Evolutionary conservation across 2,797 vertebrate genomes (phyloP).

Genomic region (Lepilemur ruficaudatus): DNA sequence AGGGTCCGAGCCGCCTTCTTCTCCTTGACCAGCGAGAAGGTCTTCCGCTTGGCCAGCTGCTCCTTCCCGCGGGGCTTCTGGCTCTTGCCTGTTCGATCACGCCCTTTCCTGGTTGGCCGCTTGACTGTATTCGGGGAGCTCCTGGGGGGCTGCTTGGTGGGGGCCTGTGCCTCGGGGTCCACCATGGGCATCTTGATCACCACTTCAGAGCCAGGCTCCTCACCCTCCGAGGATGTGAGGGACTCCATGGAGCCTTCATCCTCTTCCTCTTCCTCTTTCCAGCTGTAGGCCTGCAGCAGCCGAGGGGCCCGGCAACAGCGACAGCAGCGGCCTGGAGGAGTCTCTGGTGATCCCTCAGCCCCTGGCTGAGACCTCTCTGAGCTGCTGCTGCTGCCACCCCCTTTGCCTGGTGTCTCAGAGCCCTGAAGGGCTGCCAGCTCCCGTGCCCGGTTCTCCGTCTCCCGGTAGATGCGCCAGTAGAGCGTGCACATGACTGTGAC

Average conservation of each 20-base stretch:
- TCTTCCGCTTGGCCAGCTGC: constrained; percentile 80
- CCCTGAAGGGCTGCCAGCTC: constrained; percentile 86
- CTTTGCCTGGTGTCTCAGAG: constrained; percentile 76
- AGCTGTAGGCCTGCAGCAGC: constrained; percentile 80
- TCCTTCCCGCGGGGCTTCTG: constrained; percentile 67
- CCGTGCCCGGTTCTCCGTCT: constrained; percentile 86
- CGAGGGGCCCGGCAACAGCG: constrained; percentile 71
- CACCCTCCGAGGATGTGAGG: constrained; percentile 83
- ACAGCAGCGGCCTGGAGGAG: constrained; percentile 60
- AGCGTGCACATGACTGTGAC: constrained; percentile 88
- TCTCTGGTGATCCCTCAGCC: constrained; percentile 11
- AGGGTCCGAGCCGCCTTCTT: constrained; percentile 88
- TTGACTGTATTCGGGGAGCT: constrained; percentile 75
- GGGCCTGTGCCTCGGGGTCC: constrained; percentile 68
- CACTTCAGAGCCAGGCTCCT: constrained; percentile 81
- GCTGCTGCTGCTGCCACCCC: constrained; percentile 78
- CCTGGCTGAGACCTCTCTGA: constrained; percentile 73
- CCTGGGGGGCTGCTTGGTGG: constrained; percentile 56
- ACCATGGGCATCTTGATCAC: constrained; percentile 82
- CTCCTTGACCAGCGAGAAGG: constrained; percentile 85
- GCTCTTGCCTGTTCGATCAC: constrained; percentile 48
- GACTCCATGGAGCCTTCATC: constrained; percentile 82
- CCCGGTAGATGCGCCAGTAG: constrained; percentile 89
- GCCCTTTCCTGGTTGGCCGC: constrained; percentile 76
- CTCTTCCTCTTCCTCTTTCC: constrained; percentile 83